Base-by-base conservation (phyloP, 2,888 invertebrate species). In the Oeneis ivallda region DNA sequence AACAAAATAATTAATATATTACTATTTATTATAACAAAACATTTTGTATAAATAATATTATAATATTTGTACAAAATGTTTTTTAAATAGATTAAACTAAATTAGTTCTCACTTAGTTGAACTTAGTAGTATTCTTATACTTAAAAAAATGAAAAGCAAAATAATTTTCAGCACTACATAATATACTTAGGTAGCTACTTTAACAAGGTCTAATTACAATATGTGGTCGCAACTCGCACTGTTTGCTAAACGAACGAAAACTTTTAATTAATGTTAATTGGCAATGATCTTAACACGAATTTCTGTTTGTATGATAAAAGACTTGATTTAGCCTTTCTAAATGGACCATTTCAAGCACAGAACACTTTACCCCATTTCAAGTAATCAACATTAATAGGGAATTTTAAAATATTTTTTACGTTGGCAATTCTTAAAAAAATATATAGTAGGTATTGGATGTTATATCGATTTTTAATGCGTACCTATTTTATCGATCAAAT, bases 191-290 rank as follows among this genome's bases (percentile, higher is more conserved):
- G 10, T 34, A 34, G 26, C 3, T 26, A 26, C 26, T 7, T 54
- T 11, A 32, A 59, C 49, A 65, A 59, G 62, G 49, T 59, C 54
- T 50, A 15, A 37, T 65, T 60, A 49, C 65, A 65, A 59, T 62
- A 67, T 52, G 59, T 62, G 62, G 53, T 65, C 32, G 58, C 43
- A 41, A 37, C 19, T 65, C 41, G 57, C 43, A 34, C 37, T 15
- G 26, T 59, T 34, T 37, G 26, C 32, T 43, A n/a, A 47, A 43
- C 47, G 37, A 32, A 43, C 41, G 37, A 62, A 26, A 45, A 43
- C 19, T 52, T 62, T 69, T 70, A 75, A 76, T 76, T 74, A 72
- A 69, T 60, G 66, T 71, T 75, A 75, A 76, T 76, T 74, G 65
- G 53, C 65, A 61, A 60, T 65, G 65, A 53, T 74, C 71, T 66